Evolutionary conservation across 2,113 vertebrate species (phyloP), one percentile per base, ranked within the genome.

Genomic region (Kryptolebias marmoratus): DNA sequence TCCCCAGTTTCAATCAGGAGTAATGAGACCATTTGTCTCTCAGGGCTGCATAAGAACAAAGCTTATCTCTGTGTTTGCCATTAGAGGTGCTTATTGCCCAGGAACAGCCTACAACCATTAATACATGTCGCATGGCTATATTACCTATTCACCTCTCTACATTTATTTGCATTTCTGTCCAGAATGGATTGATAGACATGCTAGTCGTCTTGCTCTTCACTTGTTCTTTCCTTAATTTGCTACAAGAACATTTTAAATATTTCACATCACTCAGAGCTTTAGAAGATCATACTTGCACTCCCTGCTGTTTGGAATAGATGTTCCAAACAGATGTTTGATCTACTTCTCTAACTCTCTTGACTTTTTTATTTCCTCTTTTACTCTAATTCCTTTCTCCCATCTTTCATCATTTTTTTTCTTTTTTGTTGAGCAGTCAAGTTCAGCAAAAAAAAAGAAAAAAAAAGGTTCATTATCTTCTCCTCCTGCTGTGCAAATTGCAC

Each of bases 1-100:
- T 68, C 60, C 49, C 57, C 42, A 50, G 73, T 85, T 83, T 91
- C 80, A 80, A 68, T 85, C 67, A 69, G 63, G 55, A 68, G 58
- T 92, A 91, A 92, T 91, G 89, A 91, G 80, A 80, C 77, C 52
- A 88, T 92, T 89, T 84, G 82, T 93, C 90, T 91, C 75, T 11
- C 73, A 64, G 71, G n/a, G 42, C 64, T 79, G 81, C 55, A 62
- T 53, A 73, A 79, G 83, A 86, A 80, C 79, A 69, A 60, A 69
- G 77, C 80, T 89, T 89, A 86, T 90, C 79, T 87, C 71, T 69
- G 66, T 77, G 71, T 80, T 90, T 79, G 73, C 78, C 77, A 82
- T 82, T 87, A 84, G 65, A 84, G 72, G 61, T 73, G 73, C 77
- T 83, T 89, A 86, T 87, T 87, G 67, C 70, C 67, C 31, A 28